Evolutionary conservation across 2,797 vertebrate genomes (phyloP).

Genomic region (Lophotriccus pileatus): DNA sequence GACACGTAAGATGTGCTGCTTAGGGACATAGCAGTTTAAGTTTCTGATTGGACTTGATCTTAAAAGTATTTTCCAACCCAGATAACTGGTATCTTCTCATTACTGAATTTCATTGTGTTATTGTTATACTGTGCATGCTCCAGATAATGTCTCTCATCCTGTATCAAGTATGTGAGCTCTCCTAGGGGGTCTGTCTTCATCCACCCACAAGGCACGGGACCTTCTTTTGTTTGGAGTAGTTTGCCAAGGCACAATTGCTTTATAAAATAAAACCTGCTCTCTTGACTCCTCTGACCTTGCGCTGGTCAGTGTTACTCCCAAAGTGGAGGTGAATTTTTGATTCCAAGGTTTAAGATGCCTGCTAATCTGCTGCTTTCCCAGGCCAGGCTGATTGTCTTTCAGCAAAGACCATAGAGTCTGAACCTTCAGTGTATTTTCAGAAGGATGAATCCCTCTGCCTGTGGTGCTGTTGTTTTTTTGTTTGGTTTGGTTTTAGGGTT

Average conservation of each 20-base stretch:
- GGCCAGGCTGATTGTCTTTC: not conserved
- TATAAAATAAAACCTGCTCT: not conserved
- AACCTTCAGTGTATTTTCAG: not conserved
- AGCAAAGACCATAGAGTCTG: not conserved
- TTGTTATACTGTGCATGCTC: not conserved
- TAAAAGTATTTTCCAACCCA: not conserved
- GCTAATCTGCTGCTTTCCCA: not conserved
- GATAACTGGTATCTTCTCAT: not conserved
- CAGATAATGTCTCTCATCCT: not conserved
- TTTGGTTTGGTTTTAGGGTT: rapidly evolving
- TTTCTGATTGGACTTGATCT: not conserved
- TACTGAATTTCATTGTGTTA: not conserved
- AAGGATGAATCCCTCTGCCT: rapidly evolving
- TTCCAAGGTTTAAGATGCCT: not conserved
- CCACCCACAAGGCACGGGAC: not conserved
- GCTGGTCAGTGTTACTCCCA: rapidly evolving
- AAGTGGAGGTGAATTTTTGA: not conserved
- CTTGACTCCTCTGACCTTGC: not conserved
- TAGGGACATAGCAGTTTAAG: not conserved
- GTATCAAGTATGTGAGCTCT: not conserved
- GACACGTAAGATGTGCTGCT: not conserved
- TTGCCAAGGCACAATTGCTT: not conserved
- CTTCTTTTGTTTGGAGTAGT: not conserved
- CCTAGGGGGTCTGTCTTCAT: not conserved
- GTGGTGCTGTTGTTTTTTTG: not conserved